These are phyloP conservation scores for Austrolebias charrua DNA, from an alignment of 2,797 vertebrate genomes.

Conservation along the genomic window DNA sequence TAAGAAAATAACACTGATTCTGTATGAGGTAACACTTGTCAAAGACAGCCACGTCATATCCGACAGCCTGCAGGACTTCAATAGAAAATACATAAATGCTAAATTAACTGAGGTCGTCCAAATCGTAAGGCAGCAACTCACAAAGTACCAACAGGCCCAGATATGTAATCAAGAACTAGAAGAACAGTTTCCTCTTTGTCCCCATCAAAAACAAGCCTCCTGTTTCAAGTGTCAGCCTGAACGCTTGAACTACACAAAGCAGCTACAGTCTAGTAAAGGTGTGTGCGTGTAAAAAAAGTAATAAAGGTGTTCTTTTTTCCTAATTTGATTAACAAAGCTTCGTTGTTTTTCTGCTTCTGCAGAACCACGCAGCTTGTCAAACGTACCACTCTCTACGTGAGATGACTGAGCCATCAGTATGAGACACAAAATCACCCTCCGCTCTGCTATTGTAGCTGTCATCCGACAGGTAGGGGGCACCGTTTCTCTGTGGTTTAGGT, in stretches of 20 bases:
- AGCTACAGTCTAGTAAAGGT: conserved; percentile 34
- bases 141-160: conserved; percentile 24
- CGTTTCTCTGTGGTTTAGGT: conserved; percentile 67
- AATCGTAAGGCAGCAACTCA: conserved; percentile 59
- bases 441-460: conserved; percentile 89
- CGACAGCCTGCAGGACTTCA: conserved; percentile 33
- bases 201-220: conserved; percentile 27
- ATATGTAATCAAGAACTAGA: conserved; percentile 23
- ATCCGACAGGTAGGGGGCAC: conserved; percentile 87
- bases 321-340: conserved; percentile 36
- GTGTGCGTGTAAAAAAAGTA: conserved; percentile 43
- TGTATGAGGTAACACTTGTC: conserved; percentile 3
- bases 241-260: conserved; percentile 36
- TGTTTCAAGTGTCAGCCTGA: conserved; percentile 55
- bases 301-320: conserved; percentile 13
- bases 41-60: conserved; percentile 8
- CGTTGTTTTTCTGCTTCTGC: conserved; percentile 24
- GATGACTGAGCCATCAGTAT: conserved; percentile 96
- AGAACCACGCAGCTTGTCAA: conserved; percentile 56
- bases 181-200: conserved; percentile 46
- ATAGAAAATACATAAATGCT: conserved; percentile 30
- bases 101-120: conserved; percentile 46
- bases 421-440: conserved; percentile 94
- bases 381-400: conserved; percentile 99
- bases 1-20: conserved; percentile 15